Evolutionary conservation across 1,140 invertebrate genomes (phyloP).

Genomic region (Oncopeltus fasciatus): DNA sequence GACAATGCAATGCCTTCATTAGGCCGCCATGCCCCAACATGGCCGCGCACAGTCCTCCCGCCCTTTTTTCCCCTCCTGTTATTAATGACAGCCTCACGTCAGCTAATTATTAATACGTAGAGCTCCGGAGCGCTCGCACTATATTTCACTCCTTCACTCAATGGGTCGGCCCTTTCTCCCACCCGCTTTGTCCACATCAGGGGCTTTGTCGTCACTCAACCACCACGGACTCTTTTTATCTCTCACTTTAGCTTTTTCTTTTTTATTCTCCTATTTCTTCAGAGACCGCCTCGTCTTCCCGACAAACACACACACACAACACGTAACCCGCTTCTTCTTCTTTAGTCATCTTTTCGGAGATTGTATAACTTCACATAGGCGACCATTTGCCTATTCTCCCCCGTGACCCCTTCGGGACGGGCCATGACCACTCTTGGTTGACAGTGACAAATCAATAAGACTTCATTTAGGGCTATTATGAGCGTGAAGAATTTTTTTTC

Average conservation of each 20-base stretch:
- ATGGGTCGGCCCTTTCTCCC: neutral
- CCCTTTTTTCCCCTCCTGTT: neutral
- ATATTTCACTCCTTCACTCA: neutral
- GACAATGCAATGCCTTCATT: neutral
- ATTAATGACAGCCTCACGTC: conserved; percentile 6
- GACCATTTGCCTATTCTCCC: no score
- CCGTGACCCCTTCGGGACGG: no score
- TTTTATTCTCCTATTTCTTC: neutral
- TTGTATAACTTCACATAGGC: no score
- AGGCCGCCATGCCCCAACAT: neutral
- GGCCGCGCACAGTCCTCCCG: neutral
- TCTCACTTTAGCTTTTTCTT: neutral
- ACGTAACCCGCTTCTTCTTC: no score
- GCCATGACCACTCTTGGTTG: no score
- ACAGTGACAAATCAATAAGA: no score
- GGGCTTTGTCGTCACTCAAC: neutral
- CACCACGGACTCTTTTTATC: neutral
- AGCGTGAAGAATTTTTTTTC: no score
- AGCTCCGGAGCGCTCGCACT: neutral
- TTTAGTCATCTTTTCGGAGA: no score
- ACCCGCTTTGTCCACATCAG: neutral
- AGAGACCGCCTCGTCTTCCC: no score
- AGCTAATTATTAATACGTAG: conserved; percentile 7
- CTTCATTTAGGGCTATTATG: no score
- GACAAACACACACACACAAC: no score